Conservation (phyloP, 1,140 invertebrate species). For the Scaptomyza graminum region DNA sequence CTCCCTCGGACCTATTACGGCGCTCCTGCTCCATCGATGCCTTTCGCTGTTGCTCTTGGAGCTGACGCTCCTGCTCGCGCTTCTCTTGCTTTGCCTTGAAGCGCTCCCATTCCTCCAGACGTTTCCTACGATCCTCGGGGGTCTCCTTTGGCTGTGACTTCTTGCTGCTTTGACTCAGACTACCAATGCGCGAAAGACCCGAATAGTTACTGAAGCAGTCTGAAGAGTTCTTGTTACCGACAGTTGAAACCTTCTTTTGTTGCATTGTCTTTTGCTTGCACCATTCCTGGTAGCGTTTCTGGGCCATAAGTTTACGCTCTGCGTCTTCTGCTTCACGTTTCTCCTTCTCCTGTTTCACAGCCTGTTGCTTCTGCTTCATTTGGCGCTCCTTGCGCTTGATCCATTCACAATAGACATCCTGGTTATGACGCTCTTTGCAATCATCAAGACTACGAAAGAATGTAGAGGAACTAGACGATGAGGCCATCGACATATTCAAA, state of each 20-base stretch:
- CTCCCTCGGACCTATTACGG: conserved; percentile 38
- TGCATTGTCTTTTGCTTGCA: conserved; percentile 31
- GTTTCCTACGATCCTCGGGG: conserved; percentile 24
- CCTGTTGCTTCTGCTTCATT: conserved; percentile 41
- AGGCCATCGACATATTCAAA: conserved; percentile 27
- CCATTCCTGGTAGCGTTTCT: conserved; percentile 58
- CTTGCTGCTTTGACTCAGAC: neutral
- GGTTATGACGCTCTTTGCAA: conserved; percentile 32
- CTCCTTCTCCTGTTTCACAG: conserved; percentile 44
- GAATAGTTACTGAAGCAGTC: conserved; percentile 12
- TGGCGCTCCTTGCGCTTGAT: conserved; percentile 55
- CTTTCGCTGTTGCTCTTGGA: conserved; percentile 45
- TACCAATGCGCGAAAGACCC: neutral
- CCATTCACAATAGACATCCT: conserved; percentile 50
- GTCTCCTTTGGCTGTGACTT: conserved; percentile 13
- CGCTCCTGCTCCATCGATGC: conserved; percentile 43
- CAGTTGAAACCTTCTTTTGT: conserved; percentile 13
- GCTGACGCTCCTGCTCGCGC: conserved; percentile 41
- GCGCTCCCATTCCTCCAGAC: conserved; percentile 56
- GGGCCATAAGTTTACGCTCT: conserved; percentile 44
- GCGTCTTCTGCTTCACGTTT: conserved; percentile 43
- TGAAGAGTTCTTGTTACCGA: neutral
- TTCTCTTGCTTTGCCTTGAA: conserved; percentile 44
- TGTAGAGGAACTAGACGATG: conserved; percentile 43
- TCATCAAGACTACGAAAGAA: conserved; percentile 49